Base-by-base conservation (phyloP, 2,113 vertebrate genomes). In the Phainopepla nitens region DNA sequence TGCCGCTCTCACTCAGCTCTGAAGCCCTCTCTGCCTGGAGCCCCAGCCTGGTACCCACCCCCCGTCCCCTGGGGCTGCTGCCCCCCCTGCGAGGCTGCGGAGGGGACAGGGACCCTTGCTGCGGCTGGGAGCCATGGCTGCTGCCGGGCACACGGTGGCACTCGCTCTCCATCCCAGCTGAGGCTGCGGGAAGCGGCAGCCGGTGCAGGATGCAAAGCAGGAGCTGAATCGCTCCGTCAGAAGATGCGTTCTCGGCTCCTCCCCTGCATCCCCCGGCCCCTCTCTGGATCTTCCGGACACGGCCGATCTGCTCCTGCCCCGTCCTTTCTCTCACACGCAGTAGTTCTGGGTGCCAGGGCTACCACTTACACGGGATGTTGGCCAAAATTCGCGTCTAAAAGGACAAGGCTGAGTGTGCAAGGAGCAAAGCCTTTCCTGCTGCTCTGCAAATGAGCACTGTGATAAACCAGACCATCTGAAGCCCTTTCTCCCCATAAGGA, bases 111-210 rank as follows among this genome's bases (percentile, higher is more conserved):
- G 7, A 3, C 29, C 27, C 49, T 1, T 10, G 35, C 35, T 25
- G 2, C 3, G 42, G 47, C 6, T 2, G 49, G 61, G 54, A 56
- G 79, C 87, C 94, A 6, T 9, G 86, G 82, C 92, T 41, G 68
- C 31, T 12, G 89, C 91, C 4, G 69, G 33, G 89, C 96, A 94
- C 94, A 64, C 95, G 95, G 91, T 89, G 96, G 96, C 91, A 92
- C 94, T 44, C 47, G 91, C 83, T 94, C 95, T 77, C 91, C 94
- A 68, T 62, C 73, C 14, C 58, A 11, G 47, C 71, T 0, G 8
- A 23, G 45, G 22, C 81, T 49, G 73, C 60, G 7, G 69, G 72
- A 54, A 13, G 5, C 15, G 58, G 51, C 58, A 2, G 85, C 45
- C 11, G 3, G 1, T 1, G 80, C 11, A 2, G 20, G 81, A 13